Evolutionary conservation across 2,797 vertebrate genomes (phyloP), one percentile per base, ranked within the genome.

Genomic region (Knipowitschia caucasica): DNA sequence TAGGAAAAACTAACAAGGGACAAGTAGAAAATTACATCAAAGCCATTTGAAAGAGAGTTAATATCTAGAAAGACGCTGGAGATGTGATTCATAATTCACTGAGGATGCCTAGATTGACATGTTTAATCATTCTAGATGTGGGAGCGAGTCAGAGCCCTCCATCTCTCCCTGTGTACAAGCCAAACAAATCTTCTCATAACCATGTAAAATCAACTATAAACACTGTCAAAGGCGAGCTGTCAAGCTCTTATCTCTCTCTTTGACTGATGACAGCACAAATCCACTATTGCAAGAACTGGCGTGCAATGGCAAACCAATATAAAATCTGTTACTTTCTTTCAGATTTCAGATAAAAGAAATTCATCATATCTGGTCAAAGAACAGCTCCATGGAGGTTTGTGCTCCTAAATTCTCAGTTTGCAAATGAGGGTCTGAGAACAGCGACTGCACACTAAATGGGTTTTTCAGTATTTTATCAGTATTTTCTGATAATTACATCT

Each of bases 71-170:
- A 61, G 23, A 66, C 23, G 44, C 21, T 21, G 50, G 26, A 58
- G 51, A 64, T 11, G 27, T 42, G 35, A 59, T 25, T 66, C 59
- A 31, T 34, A 52, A 56, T 40, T 20, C 38, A 53, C 1, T 4
- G 24, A 54, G 20, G n/a, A 38, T 35, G 1, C 12, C 2, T 1
- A 51, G 63, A 65, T 24, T 62, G 68, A 64, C n/a, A 21, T 20
- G 24, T 57, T 74, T 59, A 34, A 68, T 69, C 20, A 71, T 50
- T 63, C 17, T 50, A 17, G 14, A 49, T 11, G 29, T 35, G 45
- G 23, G 8, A 40, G 35, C 25, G 35, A 30, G 21, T 43, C 23
- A 18, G 14, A 33, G 24, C 2, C 27, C 35, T 47, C 14, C 7
- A 12, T 10, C 12, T 46, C 17, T 42, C 30, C 29, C 52, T 39